Conservation (phyloP, 2,888 invertebrate genomes). For the Epiperipatus broadwayi region DNA sequence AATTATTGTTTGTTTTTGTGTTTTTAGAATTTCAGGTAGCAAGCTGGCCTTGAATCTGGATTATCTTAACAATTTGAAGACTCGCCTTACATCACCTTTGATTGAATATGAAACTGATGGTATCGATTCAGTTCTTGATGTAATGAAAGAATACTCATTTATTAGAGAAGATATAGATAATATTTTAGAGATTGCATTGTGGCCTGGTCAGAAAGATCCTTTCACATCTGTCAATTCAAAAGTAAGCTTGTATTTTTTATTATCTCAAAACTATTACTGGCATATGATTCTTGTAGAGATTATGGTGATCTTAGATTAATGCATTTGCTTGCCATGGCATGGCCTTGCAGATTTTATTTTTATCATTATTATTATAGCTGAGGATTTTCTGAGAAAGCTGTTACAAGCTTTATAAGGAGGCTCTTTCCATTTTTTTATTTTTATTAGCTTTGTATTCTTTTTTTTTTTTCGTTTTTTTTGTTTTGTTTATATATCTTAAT, state of each 20-base stretch:
- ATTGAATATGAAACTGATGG: slow-evolving; percentile 48
- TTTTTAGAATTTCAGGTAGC: slow-evolving; percentile 50
- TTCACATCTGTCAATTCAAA: not conserved
- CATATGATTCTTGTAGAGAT: too few relatives aligned
- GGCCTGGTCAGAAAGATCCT: slow-evolving; percentile 59
- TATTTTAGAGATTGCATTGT: slow-evolving; percentile 59
- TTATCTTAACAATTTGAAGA: slow-evolving; percentile 57
- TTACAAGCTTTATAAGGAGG: too few relatives aligned
- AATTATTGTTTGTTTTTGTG: slow-evolving; percentile 17
- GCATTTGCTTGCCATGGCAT: too few relatives aligned
- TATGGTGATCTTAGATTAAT: too few relatives aligned
- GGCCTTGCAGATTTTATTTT: too few relatives aligned
- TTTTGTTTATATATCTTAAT: too few relatives aligned
- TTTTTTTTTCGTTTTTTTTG: too few relatives aligned
- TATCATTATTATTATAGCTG: too few relatives aligned
- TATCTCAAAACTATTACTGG: slow-evolving; percentile 32
- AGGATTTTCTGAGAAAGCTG: too few relatives aligned
- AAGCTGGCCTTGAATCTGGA: slow-evolving; percentile 65
- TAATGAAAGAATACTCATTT: slow-evolving; percentile 65
- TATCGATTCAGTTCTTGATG: slow-evolving; percentile 43
- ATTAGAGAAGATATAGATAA: slow-evolving; percentile 78
- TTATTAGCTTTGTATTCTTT: too few relatives aligned
- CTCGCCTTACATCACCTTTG: slow-evolving; percentile 55
- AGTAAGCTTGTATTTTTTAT: not conserved
- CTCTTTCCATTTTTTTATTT: too few relatives aligned